Evolutionary conservation across 2,888 invertebrate genomes (phyloP), one percentile per base, ranked within the genome.

Genomic region (Fabriciana adippe): DNA sequence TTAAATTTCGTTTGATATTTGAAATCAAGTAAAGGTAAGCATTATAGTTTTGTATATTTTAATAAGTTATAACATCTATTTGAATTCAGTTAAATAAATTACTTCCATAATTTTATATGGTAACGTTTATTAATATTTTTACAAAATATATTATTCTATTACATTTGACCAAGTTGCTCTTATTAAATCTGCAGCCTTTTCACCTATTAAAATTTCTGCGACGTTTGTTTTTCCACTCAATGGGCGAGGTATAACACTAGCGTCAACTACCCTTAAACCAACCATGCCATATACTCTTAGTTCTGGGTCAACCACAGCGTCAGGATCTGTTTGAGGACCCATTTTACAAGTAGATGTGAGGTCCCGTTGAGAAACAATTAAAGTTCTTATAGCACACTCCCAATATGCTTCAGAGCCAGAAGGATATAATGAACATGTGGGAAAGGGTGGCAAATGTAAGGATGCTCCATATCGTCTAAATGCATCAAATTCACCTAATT

Each of bases 151-250:
- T 71, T 77, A 78, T 18, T 68, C 70, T 65, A 81, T 74, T 59
- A 81, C 79, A 77, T 90, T 88, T n/a, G 80, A 81, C 94, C 93
- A 95, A 31, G 93, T 89, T 56, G 84, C 82, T 81, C 93, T 94
- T 66, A 96, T 94, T 82, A 96, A 87, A 81, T 96, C 95, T 0
- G 95, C 94, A 4, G 94, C 95, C 77, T 95, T 96, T 83, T 96
- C 96, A 4, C 94, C 96, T 54, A 96, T 95, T 95, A 96, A 95
- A 51, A 95, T 93, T 0, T 95, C 93, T 0, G 95, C 94, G 0
- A 95, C 95, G 79, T 94, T 94, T 1, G 95, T 94, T 76, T 96
- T 95, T 0, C 95, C 95, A 14, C 94, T 91, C 3, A 94, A 90
- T 14, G 94, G 93, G 14, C 93, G 85, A 0, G 96, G 96, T 73